A percentile compares a stretch with the other conserved stretches of the same genome.
Conservation (phyloP, 1,140 invertebrate genomes). For the Leptinotarsa lineolata region DNA sequence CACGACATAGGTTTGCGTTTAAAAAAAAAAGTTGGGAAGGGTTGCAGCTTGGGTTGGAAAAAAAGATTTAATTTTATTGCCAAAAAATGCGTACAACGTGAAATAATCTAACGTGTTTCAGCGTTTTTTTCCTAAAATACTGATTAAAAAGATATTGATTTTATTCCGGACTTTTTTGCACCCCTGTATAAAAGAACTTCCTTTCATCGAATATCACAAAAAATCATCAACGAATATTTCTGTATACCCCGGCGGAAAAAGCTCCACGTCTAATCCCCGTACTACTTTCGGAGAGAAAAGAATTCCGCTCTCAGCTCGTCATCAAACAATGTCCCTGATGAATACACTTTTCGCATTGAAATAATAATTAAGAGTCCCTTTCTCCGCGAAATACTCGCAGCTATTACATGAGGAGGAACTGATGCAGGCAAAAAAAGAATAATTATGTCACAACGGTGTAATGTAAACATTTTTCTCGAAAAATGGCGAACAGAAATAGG, state of each 20-base stretch:
- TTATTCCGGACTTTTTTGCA: too few relatives aligned
- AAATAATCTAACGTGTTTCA: too few relatives aligned
- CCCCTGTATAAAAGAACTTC: too few relatives aligned
- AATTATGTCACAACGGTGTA: background rate
- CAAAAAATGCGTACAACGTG: too few relatives aligned
- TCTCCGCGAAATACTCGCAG: background rate
- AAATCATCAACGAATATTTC: background rate
- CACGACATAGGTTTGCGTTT: too few relatives aligned
- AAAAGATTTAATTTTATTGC: too few relatives aligned
- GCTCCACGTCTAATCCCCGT: background rate
- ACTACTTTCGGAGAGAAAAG: background rate
- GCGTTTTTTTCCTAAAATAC: too few relatives aligned
- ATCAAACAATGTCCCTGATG: slow-evolving; percentile 2
- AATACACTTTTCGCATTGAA: slow-evolving; percentile 5
- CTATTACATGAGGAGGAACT: slow-evolving; percentile 2
- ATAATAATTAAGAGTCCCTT: slow-evolving; percentile 2
- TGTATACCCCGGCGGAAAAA: background rate
- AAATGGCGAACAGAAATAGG: background rate
- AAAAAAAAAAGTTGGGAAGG: too few relatives aligned
- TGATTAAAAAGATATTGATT: too few relatives aligned
- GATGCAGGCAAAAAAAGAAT: background rate
- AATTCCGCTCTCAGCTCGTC: slow-evolving; percentile 1
- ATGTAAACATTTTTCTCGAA: background rate
- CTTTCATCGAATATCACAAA: background rate
- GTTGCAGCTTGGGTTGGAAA: too few relatives aligned